These are phyloP conservation scores for Mastomys coucha DNA, from an alignment of 2,113 vertebrate species.

Conservation along the genomic window DNA sequence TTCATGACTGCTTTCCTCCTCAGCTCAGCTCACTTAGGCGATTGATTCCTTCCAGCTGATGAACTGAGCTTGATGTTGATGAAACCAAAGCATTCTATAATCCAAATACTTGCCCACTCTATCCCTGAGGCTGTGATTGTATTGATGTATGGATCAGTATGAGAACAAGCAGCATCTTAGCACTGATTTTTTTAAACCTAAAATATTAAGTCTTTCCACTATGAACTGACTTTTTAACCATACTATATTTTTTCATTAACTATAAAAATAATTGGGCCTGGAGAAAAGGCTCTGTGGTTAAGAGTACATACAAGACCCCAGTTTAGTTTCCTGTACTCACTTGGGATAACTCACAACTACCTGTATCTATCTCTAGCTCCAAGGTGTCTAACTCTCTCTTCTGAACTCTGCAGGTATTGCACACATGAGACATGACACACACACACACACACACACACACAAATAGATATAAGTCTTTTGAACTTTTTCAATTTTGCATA, in stretches of 20 bases:
- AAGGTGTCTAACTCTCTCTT: background rate
- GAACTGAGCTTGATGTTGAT: background rate
- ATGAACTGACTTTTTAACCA: background rate
- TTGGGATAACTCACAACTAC: background rate
- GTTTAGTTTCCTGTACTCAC: background rate
- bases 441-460: background rate
- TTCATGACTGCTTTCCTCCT: background rate
- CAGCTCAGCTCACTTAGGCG: background rate
- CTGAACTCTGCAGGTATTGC: background rate
- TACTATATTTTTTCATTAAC: background rate
- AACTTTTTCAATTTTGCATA: background rate
- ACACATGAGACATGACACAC: background rate
- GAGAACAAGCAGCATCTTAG: background rate
- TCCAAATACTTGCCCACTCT: background rate
- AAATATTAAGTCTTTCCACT: background rate
- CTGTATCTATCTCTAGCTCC: background rate
- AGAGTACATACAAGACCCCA: background rate
- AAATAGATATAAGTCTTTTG: background rate
- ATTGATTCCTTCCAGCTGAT: background rate
- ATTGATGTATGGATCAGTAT: background rate
- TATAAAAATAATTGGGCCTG: background rate
- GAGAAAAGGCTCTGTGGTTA: background rate
- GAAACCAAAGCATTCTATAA: background rate
- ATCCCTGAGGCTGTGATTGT: background rate
- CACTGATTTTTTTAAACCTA: background rate